Evolutionary conservation across 2,888 invertebrate genomes (phyloP), one percentile per base, ranked within the genome.

Genomic region (Teleiodes luculella): DNA sequence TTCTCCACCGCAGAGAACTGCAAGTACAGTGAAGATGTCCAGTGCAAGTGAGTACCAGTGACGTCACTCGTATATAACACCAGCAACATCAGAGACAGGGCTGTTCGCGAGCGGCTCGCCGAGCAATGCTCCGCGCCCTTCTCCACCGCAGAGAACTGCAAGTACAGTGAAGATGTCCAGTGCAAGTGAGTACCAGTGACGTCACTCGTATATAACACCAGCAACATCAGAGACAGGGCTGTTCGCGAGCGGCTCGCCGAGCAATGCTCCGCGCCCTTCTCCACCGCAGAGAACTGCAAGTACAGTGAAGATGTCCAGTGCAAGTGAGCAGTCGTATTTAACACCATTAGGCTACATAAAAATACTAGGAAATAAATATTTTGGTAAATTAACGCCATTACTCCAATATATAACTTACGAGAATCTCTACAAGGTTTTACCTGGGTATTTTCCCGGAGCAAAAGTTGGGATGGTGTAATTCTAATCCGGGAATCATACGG

Each of bases 71-170:
- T n/a, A n/a, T n/a, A 96, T 80, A 92, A 92, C 67, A 74, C 79
- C 20, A 94, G 95, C 77, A 94, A 94, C 74, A 83, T 87, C 37
- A 83, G 86, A 33, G 96, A 96, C 78, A 81, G 90, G 51, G 72
- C 76, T 3, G 74, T 95, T 61, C 91, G 94, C 48, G 83, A 85
- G 61, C 76, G 84, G 50, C 84, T 96, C 18, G 93, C 93, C 0
- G 61, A 65, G 0, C 68, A 80, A 58, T 95, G 95, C 72, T 74
- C 85, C 65, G 95, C 95, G 18, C 95, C 95, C 2, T 74, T 94
- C 28, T 78, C 87, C 5, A 73, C 70, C 0, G 67, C 65, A 7
- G 66, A 64, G 24, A 57, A 43, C 49, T 18, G 48, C 30, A 83
- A 78, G 60, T 76, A 64, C 55, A 58, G 63, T 0, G 90, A 91